Evolutionary conservation across 1,140 invertebrate genomes (phyloP).

Genomic region (Chrysoperla carnea): DNA sequence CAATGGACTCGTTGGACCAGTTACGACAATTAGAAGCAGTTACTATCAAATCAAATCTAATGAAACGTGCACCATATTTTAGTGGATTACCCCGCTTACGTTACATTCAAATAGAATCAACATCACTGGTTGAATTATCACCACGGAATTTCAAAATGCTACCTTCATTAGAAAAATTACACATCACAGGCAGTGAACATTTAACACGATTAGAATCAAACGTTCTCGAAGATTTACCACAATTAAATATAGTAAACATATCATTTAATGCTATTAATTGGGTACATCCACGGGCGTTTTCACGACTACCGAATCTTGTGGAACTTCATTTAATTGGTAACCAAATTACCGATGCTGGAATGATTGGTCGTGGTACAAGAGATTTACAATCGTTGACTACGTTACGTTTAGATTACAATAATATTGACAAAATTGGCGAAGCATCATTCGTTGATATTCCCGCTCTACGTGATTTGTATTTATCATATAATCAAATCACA

Average conservation of each 20-base stretch:
- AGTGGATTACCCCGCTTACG: conserved; percentile 40
- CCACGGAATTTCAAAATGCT: conserved; percentile 53
- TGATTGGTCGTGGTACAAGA: conserved; percentile 55
- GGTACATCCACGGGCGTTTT: conserved; percentile 59
- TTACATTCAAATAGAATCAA: conserved; percentile 50
- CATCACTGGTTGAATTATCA: conserved; percentile 44
- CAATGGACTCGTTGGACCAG: conserved; percentile 55
- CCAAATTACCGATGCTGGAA: conserved; percentile 50
- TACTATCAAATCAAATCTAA: conserved; percentile 53
- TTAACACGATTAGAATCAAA: conserved; percentile 49
- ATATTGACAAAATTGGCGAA: conserved; percentile 49
- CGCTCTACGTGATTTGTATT: conserved; percentile 42
- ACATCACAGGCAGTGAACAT: conserved; percentile 47
- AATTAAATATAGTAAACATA: conserved; percentile 54
- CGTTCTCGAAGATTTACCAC: conserved; percentile 52
- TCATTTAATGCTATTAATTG: conserved; percentile 57
- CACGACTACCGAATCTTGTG: conserved; percentile 46
- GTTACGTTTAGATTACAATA: conserved; percentile 50
- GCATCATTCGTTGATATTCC: conserved; percentile 65
- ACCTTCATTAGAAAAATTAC: conserved; percentile 52
- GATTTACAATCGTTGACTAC: conserved; percentile 52
- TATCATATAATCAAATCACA: conserved; percentile 56
- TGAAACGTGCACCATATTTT: conserved; percentile 53
- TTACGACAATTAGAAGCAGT: conserved; percentile 61
- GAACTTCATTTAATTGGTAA: conserved; percentile 55